phyloP scores from a whole-genome alignment of 1,140 invertebrate genomes.

The Cyclina sinensis region DNA sequence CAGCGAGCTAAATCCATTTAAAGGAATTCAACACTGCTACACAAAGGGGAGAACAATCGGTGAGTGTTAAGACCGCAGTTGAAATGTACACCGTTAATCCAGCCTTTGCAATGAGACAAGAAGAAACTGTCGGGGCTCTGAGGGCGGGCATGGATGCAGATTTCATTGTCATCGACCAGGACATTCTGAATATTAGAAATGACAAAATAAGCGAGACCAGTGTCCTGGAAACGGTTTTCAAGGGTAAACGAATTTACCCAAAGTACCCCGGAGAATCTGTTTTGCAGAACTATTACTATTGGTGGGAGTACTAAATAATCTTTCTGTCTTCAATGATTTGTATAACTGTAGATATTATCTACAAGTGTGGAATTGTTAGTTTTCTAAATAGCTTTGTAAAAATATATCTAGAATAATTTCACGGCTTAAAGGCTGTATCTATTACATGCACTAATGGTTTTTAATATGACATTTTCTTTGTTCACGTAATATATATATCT shows the following conservation, averaged over 20 bases:
- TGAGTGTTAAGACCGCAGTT: conserved; percentile 56
- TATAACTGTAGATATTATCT: too few relatives aligned
- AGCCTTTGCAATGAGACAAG: conserved; percentile 70
- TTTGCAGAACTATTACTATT: too few relatives aligned
- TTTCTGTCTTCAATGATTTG: too few relatives aligned
- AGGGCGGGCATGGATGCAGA: conserved; percentile 65
- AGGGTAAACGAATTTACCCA: conserved; percentile 19
- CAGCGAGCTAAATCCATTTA: conserved; percentile 62
- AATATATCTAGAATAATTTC: too few relatives aligned
- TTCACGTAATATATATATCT: too few relatives aligned
- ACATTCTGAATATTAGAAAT: conserved; percentile 46
- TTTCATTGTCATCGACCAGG: conserved; percentile 64
- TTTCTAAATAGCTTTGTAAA: too few relatives aligned
- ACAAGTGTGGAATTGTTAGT: too few relatives aligned
- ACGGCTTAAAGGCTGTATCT: too few relatives aligned
- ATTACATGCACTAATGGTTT: too few relatives aligned
- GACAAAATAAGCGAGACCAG: conserved; percentile 37
- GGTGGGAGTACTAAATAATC: too few relatives aligned
- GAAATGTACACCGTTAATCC: conserved; percentile 71
- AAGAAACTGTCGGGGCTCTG: conserved; percentile 58
- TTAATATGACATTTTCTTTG: too few relatives aligned
- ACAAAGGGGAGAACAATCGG: conserved; percentile 54
- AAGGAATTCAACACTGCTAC: conserved; percentile 60
- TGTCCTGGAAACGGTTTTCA: conserved; percentile 56
- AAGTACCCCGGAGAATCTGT: too few relatives aligned